Percentiles rank a stretch among this genome's conserved stretches.
These are phyloP conservation scores for Polypedilum pembai DNA, from an alignment of 1,140 invertebrate species.

Conservation along the genomic window DNA sequence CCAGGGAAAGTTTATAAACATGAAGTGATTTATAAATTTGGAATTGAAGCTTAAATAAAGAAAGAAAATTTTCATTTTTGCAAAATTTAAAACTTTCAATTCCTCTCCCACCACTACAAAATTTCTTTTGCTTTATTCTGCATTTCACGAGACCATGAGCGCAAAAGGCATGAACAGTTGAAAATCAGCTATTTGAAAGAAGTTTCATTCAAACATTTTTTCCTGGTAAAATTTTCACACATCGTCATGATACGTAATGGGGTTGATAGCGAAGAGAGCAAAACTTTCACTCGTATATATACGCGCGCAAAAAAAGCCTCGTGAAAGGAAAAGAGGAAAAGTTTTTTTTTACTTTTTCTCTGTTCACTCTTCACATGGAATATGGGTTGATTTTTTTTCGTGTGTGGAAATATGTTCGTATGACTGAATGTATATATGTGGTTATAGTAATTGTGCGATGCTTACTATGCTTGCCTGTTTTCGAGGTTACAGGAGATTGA, in stretches of 20 bases:
- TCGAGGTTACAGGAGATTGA: conserved; percentile 16
- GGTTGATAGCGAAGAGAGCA: neutral
- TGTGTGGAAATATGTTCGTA: neutral
- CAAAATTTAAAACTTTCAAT: too few relatives aligned
- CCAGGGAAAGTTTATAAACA: conserved; percentile 66
- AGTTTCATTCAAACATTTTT: neutral
- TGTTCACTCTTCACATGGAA: neutral
- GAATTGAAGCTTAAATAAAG: conserved; percentile 36
- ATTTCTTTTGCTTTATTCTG: too few relatives aligned
- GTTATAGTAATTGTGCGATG: conserved; percentile 19
- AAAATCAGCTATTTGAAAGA: neutral
- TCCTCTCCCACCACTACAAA: too few relatives aligned
- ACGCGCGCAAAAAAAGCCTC: neutral
- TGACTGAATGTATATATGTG: neutral
- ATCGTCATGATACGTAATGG: neutral
- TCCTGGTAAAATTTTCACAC: conserved; percentile 17
- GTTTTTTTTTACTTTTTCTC: too few relatives aligned
- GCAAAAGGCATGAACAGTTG: too few relatives aligned
- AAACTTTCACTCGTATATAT: neutral
- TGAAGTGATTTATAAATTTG: conserved; percentile 51
- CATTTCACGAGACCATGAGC: too few relatives aligned
- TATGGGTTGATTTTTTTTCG: neutral
- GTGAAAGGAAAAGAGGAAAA: neutral
- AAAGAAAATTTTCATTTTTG: too few relatives aligned
- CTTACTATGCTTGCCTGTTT: conserved; percentile 25